Conservation (phyloP, 2,113 vertebrate genomes). For the Dasyprocta punctata region DNA sequence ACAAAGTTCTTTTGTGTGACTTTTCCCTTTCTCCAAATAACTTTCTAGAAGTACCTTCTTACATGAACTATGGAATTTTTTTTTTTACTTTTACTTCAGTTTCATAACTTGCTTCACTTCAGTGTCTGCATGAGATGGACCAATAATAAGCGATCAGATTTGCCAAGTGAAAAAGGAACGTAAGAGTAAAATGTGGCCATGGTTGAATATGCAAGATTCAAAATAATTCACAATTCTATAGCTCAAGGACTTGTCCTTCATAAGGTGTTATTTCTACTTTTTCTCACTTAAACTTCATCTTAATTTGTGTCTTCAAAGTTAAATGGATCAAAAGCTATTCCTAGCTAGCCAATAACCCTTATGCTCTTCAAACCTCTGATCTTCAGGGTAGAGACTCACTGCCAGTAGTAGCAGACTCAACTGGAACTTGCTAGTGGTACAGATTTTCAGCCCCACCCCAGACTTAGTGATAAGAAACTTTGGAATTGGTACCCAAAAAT, state of each 20-base stretch:
- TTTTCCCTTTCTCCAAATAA: background rate
- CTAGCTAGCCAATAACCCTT: background rate
- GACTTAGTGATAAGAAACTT: background rate
- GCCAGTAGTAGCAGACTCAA: background rate
- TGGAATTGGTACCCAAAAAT: background rate
- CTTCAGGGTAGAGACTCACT: background rate
- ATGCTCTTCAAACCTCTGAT: background rate
- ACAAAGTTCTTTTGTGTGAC: background rate
- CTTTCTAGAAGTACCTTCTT: background rate
- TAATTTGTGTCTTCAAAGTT: background rate
- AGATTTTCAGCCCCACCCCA: background rate
- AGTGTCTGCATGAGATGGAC: background rate
- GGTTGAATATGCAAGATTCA: background rate
- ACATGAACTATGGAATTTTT: slow-evolving; percentile 30
- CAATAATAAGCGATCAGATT: background rate
- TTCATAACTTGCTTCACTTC: background rate
- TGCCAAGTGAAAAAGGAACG: background rate
- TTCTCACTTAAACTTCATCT: background rate
- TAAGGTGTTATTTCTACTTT: background rate
- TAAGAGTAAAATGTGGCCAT: background rate
- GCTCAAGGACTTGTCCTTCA: background rate
- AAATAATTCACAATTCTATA: background rate
- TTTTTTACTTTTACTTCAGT: background rate
- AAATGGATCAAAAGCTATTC: background rate
- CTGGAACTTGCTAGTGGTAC: background rate